Evolutionary conservation across 2,113 vertebrate species (phyloP).

Genomic region (Pelobates fuscus): DNA sequence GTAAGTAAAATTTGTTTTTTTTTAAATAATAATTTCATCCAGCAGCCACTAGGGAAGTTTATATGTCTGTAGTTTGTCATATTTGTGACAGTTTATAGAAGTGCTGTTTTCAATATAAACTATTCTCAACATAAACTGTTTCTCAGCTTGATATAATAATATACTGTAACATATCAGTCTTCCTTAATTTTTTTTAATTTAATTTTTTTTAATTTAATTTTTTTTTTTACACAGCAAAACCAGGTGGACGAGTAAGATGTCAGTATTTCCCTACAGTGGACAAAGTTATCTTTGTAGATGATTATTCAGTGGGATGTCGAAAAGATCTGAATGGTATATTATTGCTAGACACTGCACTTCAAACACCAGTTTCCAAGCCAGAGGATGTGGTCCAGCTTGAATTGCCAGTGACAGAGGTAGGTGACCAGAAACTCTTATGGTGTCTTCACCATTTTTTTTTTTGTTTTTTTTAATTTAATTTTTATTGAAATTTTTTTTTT

Average conservation of each 20-base stretch:
- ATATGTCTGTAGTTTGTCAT: too few relatives aligned
- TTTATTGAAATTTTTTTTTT: too few relatives aligned
- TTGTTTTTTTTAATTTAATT: slow-evolving; percentile 13
- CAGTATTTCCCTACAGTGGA: slow-evolving; percentile 98
- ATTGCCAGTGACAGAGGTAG: slow-evolving; percentile 96
- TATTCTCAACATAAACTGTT: too few relatives aligned
- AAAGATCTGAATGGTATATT: slow-evolving; percentile 98
- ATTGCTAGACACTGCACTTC: slow-evolving; percentile 94
- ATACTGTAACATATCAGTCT: too few relatives aligned
- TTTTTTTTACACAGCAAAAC: slow-evolving; percentile 78
- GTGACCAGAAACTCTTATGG: slow-evolving; percentile 47
- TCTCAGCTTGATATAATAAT: too few relatives aligned
- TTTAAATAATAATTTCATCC: too few relatives aligned
- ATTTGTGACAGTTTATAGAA: too few relatives aligned
- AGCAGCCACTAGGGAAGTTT: too few relatives aligned
- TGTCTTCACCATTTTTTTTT: too few relatives aligned
- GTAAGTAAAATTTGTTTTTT: too few relatives aligned
- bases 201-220: not conserved
- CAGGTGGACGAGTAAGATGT: slow-evolving; percentile 92
- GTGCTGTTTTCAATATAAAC: too few relatives aligned
- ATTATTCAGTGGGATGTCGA: slow-evolving; percentile 96
- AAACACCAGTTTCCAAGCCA: slow-evolving; percentile 93
- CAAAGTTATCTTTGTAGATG: slow-evolving; percentile 98
- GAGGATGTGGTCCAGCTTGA: slow-evolving; percentile 97
- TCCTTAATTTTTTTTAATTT: too few relatives aligned